Conservation (phyloP, 2,113 vertebrate species). For the Pygoscelis antarcticus region DNA sequence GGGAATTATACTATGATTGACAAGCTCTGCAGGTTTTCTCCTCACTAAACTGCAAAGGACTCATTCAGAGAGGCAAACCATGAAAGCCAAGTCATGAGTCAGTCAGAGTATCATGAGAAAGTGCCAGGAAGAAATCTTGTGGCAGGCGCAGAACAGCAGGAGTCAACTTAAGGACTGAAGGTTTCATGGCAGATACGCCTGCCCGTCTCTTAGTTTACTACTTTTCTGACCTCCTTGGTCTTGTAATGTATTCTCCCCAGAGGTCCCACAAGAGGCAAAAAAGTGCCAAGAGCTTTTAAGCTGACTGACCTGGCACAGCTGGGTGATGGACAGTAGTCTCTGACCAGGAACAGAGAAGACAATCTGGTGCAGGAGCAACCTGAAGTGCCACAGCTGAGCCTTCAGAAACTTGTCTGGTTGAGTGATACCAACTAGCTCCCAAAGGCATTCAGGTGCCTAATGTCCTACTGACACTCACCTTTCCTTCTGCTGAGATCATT, state of each 20-base stretch:
- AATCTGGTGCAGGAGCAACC: neutral
- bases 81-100: neutral
- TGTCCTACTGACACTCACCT: neutral
- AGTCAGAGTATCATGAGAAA: neutral
- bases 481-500: neutral
- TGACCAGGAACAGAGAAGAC: neutral
- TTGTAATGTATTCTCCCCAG: neutral
- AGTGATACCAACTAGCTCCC: neutral
- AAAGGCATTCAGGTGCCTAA: neutral
- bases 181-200: neutral
- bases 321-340: neutral
- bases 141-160: neutral
- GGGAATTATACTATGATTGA: neutral
- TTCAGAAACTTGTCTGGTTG: neutral
- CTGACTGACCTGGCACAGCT: neutral
- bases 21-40: neutral
- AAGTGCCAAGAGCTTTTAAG: neutral
- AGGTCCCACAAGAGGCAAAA: neutral
- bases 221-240: neutral
- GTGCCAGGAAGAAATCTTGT: neutral
- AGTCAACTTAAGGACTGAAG: neutral
- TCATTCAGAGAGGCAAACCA: neutral
- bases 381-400: neutral
- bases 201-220: neutral
- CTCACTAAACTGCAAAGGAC: neutral